Percentiles rank a stretch among this genome's conserved stretches.
Evolutionary conservation across 1,140 invertebrate genomes (phyloP).

Genomic region (Hylaeus volcanicus): DNA sequence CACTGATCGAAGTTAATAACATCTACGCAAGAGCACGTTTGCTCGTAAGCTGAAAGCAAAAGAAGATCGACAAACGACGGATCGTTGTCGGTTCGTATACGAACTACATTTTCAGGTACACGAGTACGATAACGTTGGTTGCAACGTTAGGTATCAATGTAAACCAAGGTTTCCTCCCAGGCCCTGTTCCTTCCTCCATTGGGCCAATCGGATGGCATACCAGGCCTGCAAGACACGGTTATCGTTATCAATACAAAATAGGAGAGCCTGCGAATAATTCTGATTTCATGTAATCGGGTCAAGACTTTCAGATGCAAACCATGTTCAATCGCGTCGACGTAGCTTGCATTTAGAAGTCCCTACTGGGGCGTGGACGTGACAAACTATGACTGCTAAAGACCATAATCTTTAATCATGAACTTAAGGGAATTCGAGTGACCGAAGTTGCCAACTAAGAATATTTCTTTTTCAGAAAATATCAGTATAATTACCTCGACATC

Average conservation of each 20-base stretch:
- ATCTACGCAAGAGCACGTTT: not conserved
- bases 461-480: not conserved
- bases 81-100: slow-evolving; percentile 31
- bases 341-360: not conserved
- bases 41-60: slow-evolving; percentile 18
- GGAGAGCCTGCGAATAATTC: not conserved
- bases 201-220: slow-evolving; percentile 79
- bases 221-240: slow-evolving; percentile 75
- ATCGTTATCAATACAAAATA: not conserved
- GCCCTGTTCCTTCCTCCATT: slow-evolving; percentile 81
- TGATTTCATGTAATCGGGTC: not conserved
- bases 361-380: no score
- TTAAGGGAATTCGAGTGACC: no score
- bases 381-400: no score
- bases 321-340: not conserved
- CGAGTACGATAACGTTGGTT: slow-evolving; percentile 29
- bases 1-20: not conserved
- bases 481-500: slow-evolving; percentile 78
- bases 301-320: not conserved
- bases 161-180: slow-evolving; percentile 76
- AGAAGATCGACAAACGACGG: slow-evolving; percentile 16
- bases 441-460: not conserved
- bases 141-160: slow-evolving; percentile 30
- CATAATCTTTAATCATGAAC: no score
- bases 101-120: slow-evolving; percentile 58